Conservation (phyloP, 37 sponge, comb jelly and placozoan genomes). For the Spongilla lacustris region DNA sequence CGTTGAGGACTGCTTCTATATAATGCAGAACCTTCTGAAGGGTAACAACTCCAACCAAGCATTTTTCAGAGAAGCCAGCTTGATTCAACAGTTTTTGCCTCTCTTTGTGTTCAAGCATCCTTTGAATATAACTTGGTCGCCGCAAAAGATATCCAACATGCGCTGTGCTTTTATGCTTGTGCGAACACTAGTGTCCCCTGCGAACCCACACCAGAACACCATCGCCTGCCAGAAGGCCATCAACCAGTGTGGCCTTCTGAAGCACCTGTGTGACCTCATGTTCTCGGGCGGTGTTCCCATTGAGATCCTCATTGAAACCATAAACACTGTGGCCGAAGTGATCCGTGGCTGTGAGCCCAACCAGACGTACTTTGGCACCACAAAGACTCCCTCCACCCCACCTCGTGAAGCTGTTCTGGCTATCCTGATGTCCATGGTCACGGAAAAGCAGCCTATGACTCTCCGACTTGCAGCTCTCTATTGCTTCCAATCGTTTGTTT, state of each 20-base stretch:
- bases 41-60: slow-evolving; percentile 88
- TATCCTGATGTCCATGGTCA: slow-evolving; percentile 91
- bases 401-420: slow-evolving; percentile 82
- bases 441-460: slow-evolving; percentile 85
- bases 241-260: slow-evolving; percentile 69
- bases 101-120: slow-evolving; percentile 53
- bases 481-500: slow-evolving; percentile 89
- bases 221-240: slow-evolving; percentile 70
- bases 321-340: slow-evolving; percentile 84
- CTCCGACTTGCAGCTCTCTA: slow-evolving; percentile 86
- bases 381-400: slow-evolving; percentile 64
- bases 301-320: slow-evolving; percentile 71
- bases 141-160: slow-evolving; percentile 68
- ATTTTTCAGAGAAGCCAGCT: slow-evolving; percentile 90
- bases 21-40: slow-evolving; percentile 73
- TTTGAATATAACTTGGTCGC: slow-evolving; percentile 13
- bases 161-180: slow-evolving; percentile 51
- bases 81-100: slow-evolving; percentile 53
- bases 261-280: slow-evolving; percentile 66
- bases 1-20: slow-evolving; percentile 82
- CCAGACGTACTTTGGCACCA: slow-evolving; percentile 74
- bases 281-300: slow-evolving; percentile 84
- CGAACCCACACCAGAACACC: slow-evolving; percentile 65
- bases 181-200: slow-evolving; percentile 66
- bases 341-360: slow-evolving; percentile 69